Conservation (phyloP, 2,888 invertebrate species). For the Listrodromus nycthemerus region DNA sequence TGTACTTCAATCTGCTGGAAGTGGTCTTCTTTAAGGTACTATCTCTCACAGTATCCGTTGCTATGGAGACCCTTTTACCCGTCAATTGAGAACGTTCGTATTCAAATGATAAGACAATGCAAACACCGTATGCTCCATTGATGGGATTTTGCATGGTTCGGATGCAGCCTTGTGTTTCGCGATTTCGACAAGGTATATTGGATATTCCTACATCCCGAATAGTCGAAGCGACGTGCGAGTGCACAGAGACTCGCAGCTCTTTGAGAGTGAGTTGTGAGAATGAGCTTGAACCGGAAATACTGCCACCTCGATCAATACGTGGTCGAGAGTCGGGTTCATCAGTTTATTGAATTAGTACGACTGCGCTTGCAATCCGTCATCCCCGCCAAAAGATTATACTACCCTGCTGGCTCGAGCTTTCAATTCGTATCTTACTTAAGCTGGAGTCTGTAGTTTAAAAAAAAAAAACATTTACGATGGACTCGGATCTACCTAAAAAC, state of each 20-base stretch:
- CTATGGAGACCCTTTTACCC: not conserved
- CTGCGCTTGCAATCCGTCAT: not conserved
- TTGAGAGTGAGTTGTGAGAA: conserved; percentile 18
- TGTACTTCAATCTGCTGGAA: too few relatives aligned
- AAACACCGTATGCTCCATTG: not conserved
- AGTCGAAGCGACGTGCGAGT: not conserved
- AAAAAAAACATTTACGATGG: too few relatives aligned
- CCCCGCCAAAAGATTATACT: not conserved
- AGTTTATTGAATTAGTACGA: conserved; percentile 69
- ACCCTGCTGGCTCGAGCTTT: not conserved
- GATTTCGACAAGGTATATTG: conserved; percentile 11
- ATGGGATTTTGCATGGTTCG: not conserved
- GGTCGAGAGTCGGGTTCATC: conserved; percentile 57
- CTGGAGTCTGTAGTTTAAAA: not conserved
- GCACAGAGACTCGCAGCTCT: conserved; percentile 1
- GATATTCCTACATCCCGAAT: not conserved
- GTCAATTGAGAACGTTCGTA: not conserved
- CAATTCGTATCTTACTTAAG: not conserved
- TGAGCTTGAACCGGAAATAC: conserved; percentile 23
- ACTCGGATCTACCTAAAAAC: too few relatives aligned
- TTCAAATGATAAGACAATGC: not conserved
- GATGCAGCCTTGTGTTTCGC: not conserved
- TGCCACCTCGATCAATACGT: conserved; percentile 64
- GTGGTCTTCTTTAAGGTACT: too few relatives aligned
- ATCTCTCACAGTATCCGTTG: not conserved